Conservation (phyloP, 2,888 invertebrate genomes). For the Ametastegia equiseti region DNA sequence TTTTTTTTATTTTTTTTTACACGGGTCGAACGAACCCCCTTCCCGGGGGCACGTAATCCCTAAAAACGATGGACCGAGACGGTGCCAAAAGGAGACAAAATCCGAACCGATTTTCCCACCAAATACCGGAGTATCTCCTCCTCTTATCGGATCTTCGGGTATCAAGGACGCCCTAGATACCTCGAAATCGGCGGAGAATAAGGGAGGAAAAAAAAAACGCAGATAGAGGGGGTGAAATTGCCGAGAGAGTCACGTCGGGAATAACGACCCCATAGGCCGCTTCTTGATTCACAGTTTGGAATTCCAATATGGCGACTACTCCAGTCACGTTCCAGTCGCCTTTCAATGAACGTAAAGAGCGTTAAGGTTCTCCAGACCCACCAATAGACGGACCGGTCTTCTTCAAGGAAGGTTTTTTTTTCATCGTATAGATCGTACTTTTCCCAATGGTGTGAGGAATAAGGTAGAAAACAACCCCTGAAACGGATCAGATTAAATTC, state of each 20-base stretch:
- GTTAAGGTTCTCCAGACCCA: too few relatives aligned
- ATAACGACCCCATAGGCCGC: constrained; percentile 39
- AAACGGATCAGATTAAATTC: constrained; percentile 14
- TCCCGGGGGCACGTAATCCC: too few relatives aligned
- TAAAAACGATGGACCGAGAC: neutral
- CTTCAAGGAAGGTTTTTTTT: neutral
- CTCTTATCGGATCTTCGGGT: constrained; percentile 39
- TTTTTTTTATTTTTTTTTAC: neutral
- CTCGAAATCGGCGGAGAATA: neutral
- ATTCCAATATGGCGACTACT: constrained; percentile 39
- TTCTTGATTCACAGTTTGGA: constrained; percentile 30
- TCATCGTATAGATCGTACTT: constrained; percentile 22
- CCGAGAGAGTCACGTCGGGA: constrained; percentile 35
- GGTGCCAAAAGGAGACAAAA: neutral
- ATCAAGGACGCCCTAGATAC: constrained; percentile 20
- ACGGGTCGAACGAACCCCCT: neutral
- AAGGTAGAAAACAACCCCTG: neutral
- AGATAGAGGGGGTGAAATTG: constrained; percentile 15
- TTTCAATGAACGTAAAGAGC: constrained; percentile 35
- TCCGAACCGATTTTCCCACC: neutral
- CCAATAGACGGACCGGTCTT: neutral
- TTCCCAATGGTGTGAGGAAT: neutral
- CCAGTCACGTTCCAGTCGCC: constrained; percentile 32
- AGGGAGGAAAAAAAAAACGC: too few relatives aligned
- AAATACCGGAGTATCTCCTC: constrained; percentile 2